phyloP scores from a whole-genome alignment of 2,888 invertebrate genomes.

The Spodoptera exigua region DNA sequence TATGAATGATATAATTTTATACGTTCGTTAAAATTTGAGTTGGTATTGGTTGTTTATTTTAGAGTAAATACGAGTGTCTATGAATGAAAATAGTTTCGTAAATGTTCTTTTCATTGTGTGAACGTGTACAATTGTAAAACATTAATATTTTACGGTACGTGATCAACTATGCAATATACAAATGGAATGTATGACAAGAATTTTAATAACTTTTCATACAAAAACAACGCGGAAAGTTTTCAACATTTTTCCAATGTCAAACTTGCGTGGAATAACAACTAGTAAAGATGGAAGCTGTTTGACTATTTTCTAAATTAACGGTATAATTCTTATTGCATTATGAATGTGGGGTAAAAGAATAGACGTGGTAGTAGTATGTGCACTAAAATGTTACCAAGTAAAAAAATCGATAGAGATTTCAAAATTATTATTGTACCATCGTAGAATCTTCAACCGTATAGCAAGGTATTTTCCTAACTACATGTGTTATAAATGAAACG shows the following conservation, averaged over 20 bases:
- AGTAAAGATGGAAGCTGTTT: constrained; percentile 19
- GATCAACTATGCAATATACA: constrained; percentile 34
- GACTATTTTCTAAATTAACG: constrained; percentile 19
- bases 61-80: constrained; percentile 23
- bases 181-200: constrained; percentile 40
- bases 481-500: too few species aligned
- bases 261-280: constrained; percentile 32
- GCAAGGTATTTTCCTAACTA: too few species aligned
- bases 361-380: background rate
- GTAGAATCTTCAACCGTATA: too few species aligned
- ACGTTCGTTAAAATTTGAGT: constrained; percentile 17
- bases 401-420: too few species aligned
- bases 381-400: background rate
- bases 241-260: constrained; percentile 14
- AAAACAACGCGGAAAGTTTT: constrained; percentile 23
- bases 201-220: constrained; percentile 30
- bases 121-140: constrained; percentile 27
- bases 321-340: constrained; percentile 4
- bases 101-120: constrained; percentile 28
- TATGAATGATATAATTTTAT: constrained; percentile 48
- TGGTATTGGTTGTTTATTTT: constrained; percentile 32
- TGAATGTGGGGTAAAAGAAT: constrained; percentile 12
- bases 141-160: constrained; percentile 43
- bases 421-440: too few species aligned
- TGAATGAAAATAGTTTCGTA: constrained; percentile 45